phyloP scores from a whole-genome alignment of 2,888 invertebrate genomes.

The Apodemia hepburni region DNA sequence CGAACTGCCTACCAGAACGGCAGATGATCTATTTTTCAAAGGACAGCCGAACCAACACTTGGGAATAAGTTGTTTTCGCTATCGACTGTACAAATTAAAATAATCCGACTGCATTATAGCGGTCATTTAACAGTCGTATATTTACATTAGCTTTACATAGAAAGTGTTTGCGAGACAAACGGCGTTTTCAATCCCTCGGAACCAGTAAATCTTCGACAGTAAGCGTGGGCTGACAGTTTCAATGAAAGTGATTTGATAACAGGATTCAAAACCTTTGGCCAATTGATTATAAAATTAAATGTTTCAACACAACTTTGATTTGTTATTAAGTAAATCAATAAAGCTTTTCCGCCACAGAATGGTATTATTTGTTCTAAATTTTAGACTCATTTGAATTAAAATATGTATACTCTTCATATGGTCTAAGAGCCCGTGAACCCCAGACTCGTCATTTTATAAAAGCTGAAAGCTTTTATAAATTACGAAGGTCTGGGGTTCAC shows the following conservation, averaged over 20 bases:
- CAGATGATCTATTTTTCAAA: too few species aligned
- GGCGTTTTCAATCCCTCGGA: conserved; percentile 29
- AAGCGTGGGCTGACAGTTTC: conserved; percentile 47
- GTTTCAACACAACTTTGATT: not conserved
- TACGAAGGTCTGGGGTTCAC: too few species aligned
- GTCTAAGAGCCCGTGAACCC: too few species aligned
- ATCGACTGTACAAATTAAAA: conserved; percentile 1
- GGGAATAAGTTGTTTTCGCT: not conserved
- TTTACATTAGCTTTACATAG: conserved; percentile 41
- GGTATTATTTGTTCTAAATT: too few species aligned
- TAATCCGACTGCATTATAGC: conserved; percentile 13
- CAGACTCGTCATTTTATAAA: too few species aligned
- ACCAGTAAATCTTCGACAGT: conserved; percentile 20
- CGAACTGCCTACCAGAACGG: too few species aligned
- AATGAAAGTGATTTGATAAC: conserved; percentile 45
- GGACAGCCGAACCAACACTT: too few species aligned
- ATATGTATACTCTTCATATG: too few species aligned
- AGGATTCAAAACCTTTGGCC: conserved; percentile 9
- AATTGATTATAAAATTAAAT: not conserved
- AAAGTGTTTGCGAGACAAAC: conserved; percentile 55
- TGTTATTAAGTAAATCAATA: too few species aligned
- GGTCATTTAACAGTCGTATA: conserved; percentile 36
- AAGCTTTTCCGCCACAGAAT: too few species aligned
- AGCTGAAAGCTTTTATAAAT: too few species aligned
- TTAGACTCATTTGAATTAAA: too few species aligned